A percentile compares a stretch with the other conserved stretches of the same genome.
phyloP scores from a whole-genome alignment of 2,888 invertebrate genomes.

The Tinea semifulvella region DNA sequence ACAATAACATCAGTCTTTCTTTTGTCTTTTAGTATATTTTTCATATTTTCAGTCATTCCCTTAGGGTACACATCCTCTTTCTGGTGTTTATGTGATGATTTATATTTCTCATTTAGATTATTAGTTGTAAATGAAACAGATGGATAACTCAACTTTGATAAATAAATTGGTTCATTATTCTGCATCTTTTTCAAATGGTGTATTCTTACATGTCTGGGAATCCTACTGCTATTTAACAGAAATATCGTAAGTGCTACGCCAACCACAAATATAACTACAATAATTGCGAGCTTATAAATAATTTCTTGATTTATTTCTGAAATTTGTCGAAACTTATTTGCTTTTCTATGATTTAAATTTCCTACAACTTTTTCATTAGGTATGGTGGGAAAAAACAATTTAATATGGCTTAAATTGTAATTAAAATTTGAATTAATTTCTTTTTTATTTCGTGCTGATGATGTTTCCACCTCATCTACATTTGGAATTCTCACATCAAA shows the following conservation, averaged over 20 bases:
- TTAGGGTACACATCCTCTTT: constrained; percentile 52
- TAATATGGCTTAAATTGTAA: background rate
- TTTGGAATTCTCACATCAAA: constrained; percentile 36
- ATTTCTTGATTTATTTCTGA: background rate
- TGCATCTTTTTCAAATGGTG: constrained; percentile 18
- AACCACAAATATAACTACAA: background rate
- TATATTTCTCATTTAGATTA: constrained; percentile 23
- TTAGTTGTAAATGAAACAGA: constrained; percentile 27
- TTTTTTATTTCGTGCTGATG: background rate
- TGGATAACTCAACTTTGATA: constrained; percentile 57
- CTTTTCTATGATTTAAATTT: constrained; percentile 3
- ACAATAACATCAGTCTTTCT: constrained; percentile 21
- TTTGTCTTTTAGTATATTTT: constrained; percentile 52
- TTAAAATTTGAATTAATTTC: background rate
- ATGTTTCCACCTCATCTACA: constrained; percentile 26
- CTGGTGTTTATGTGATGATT: constrained; percentile 26
- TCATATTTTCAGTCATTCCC: constrained; percentile 55
- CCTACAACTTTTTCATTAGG: constrained; percentile 6
- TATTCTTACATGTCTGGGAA: background rate
- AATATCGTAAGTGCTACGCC: background rate
- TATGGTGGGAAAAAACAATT: background rate
- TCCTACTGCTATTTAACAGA: background rate
- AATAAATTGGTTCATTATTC: constrained; percentile 31
- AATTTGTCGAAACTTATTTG: too few species aligned
- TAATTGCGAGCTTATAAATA: constrained; percentile 1